These are phyloP conservation scores for Sclerodermus sp. DNA, from an alignment of 2,888 invertebrate genomes.

Conservation along the genomic window DNA sequence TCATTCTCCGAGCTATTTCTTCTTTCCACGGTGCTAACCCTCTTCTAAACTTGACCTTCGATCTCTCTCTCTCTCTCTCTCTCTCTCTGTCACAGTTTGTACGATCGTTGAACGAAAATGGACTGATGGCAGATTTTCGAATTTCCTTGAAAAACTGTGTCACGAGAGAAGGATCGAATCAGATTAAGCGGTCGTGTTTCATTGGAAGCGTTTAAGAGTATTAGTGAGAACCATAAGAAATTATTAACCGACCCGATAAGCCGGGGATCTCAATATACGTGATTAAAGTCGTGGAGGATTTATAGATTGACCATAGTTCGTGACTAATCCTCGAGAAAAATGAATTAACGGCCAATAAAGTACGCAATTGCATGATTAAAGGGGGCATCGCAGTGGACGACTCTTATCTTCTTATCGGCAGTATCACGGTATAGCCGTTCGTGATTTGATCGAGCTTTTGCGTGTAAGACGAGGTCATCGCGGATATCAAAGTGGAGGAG, in stretches of 20 bases:
- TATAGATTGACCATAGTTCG: not conserved
- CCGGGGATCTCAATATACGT: no score
- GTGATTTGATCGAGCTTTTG: slow-evolving; percentile 37
- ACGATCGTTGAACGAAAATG: no score
- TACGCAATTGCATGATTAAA: slow-evolving; percentile 39
- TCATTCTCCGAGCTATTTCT: no score
- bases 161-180: no score
- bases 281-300: no score
- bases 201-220: no score
- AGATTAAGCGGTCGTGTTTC: no score
- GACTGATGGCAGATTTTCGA: no score
- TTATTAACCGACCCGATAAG: no score
- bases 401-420: slow-evolving; percentile 26
- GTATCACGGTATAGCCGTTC: slow-evolving; percentile 12
- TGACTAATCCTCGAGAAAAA: slow-evolving; percentile 11
- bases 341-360: slow-evolving; percentile 30
- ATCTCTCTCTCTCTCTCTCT: slow-evolving; percentile 1
- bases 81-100: slow-evolving; percentile 6
- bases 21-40: no score
- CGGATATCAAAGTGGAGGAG: slow-evolving; percentile 15
- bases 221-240: no score
- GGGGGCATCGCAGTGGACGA: slow-evolving; percentile 17
- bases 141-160: no score
- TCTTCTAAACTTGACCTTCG: slow-evolving; percentile 4
- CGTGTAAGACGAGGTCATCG: slow-evolving; percentile 32